phyloP scores from a whole-genome alignment of 2,888 invertebrate species.

The Pollenia labialis region DNA sequence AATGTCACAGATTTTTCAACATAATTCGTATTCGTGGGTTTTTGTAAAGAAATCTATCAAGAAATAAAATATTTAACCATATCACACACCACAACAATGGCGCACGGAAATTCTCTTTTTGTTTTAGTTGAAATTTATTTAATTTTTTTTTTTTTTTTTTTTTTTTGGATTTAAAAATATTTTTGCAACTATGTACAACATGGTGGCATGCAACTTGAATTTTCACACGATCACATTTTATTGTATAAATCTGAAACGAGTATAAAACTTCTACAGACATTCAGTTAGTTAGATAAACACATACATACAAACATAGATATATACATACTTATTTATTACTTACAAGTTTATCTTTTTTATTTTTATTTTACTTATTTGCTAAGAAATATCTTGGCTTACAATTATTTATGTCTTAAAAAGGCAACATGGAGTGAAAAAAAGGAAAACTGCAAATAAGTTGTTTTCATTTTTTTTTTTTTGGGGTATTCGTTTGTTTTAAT shows the following conservation, averaged over 20 bases:
- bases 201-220: constrained; percentile 74
- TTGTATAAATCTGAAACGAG: constrained; percentile 47
- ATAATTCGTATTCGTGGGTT: constrained; percentile 50
- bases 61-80: constrained; percentile 50
- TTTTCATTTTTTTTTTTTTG: constrained; percentile 14
- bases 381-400: constrained; percentile 56
- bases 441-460: constrained; percentile 47
- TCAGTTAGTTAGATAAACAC: too few species aligned
- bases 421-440: constrained; percentile 10
- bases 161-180: neutral
- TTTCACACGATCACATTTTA: constrained; percentile 74
- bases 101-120: constrained; percentile 52
- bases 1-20: constrained; percentile 68
- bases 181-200: constrained; percentile 62
- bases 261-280: too few species aligned
- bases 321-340: constrained; percentile 23
- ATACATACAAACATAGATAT: neutral
- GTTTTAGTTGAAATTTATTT: constrained; percentile 17
- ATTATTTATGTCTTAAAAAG: constrained; percentile 60
- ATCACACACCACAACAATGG: constrained; percentile 45
- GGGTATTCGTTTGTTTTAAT: constrained; percentile 50
- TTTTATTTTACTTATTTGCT: constrained; percentile 32
- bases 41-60: constrained; percentile 38
- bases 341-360: constrained; percentile 31
- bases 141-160: constrained; percentile 31